These are phyloP conservation scores for Nasonia vitripennis DNA, from an alignment of 1,140 invertebrate species.

Conservation along the genomic window DNA sequence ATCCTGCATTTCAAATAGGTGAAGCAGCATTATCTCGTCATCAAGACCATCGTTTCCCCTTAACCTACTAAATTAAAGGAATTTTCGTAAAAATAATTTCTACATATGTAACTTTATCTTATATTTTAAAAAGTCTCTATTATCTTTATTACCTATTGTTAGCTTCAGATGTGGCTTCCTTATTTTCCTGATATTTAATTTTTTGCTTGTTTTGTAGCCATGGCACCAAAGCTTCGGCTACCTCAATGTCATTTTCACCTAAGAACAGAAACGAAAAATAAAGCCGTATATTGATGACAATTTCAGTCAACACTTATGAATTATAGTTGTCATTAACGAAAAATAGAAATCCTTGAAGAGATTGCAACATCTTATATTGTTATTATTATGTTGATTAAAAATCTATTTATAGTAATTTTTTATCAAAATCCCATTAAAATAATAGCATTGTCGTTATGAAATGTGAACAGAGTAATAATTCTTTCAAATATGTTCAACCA, in stretches of 20 bases:
- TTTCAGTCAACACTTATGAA: conserved; percentile 10
- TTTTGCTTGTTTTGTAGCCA: conserved; percentile 68
- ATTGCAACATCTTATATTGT: no score
- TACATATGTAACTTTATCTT: neutral
- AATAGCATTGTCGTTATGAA: no score
- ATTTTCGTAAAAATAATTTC: neutral
- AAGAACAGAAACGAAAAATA: conserved; percentile 56
- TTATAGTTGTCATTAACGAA: neutral
- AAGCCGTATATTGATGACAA: neutral
- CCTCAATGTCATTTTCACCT: conserved; percentile 85
- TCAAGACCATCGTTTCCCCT: conserved; percentile 65
- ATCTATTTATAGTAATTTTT: no score
- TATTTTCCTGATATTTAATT: conserved; percentile 61
- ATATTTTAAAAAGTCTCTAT: conserved; percentile 49
- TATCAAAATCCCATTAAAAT: no score
- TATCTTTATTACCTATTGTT: conserved; percentile 51
- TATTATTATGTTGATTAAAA: no score
- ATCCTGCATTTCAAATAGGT: conserved; percentile 76
- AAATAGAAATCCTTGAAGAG: no score
- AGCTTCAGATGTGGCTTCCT: conserved; percentile 57
- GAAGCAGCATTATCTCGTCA: conserved; percentile 76
- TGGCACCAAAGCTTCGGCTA: conserved; percentile 77
- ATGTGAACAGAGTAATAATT: no score
- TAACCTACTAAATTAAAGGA: conserved; percentile 54
- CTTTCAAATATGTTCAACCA: no score